Evolutionary conservation across 2,797 vertebrate species (phyloP).

Genomic region (Galaxias olidus): DNA sequence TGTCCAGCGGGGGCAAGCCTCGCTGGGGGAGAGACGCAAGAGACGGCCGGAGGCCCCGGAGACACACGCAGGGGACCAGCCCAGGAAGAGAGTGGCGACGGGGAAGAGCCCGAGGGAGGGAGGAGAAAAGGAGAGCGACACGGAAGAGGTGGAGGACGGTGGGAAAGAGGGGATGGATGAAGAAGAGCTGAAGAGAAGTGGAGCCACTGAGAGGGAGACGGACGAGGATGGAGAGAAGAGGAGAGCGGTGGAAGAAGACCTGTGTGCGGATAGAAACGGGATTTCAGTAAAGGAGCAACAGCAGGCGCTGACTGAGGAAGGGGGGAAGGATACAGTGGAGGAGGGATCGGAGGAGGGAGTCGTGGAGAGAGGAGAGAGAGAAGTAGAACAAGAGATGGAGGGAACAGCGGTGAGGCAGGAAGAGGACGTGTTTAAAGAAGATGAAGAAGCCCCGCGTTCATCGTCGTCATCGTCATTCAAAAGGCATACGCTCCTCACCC

Average conservation of each 20-base stretch:
- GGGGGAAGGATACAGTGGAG: not conserved
- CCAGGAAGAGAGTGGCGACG: slow-evolving; percentile 45
- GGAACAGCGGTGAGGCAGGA: not conserved
- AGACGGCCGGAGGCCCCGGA: not conserved
- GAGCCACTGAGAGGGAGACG: not conserved
- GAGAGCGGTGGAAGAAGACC: not conserved
- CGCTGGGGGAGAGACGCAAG: slow-evolving; percentile 4
- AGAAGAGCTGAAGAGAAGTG: not conserved
- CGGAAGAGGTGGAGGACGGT: slow-evolving; percentile 16
- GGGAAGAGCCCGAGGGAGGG: not conserved
- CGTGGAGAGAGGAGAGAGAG: not conserved
- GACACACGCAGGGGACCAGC: slow-evolving; percentile 27
- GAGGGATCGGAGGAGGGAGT: not conserved
- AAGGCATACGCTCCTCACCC: too few relatives aligned
- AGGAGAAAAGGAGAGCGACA: not conserved
- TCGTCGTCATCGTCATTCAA: too few relatives aligned
- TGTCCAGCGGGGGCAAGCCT: not conserved
- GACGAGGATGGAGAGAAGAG: not conserved
- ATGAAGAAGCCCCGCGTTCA: too few relatives aligned
- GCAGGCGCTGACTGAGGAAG: not conserved
- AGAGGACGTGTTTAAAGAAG: not conserved
- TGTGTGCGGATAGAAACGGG: not conserved
- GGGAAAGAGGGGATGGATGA: accelerated
- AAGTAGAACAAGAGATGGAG: slow-evolving; percentile 3
- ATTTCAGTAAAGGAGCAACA: too few relatives aligned